These are phyloP conservation scores for Lottia scabra DNA, from an alignment of 2,888 invertebrate genomes.

Conservation along the genomic window DNA sequence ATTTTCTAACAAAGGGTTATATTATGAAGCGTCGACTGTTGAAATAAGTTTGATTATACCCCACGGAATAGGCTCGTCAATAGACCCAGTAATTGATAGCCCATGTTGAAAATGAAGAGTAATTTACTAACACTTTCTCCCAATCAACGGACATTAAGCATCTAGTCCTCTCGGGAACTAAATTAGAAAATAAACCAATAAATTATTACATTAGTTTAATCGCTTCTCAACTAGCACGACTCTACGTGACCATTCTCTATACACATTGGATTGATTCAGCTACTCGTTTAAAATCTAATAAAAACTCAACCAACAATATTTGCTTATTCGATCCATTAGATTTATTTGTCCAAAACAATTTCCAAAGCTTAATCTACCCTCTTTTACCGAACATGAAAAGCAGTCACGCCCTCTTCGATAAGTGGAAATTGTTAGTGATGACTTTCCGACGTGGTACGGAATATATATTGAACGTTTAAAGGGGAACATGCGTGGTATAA, in stretches of 20 bases:
- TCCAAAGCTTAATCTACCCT: background rate
- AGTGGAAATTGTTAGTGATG: no score
- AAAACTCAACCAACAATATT: conserved; percentile 3
- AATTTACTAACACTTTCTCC: background rate
- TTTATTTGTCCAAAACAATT: background rate
- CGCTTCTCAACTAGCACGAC: background rate
- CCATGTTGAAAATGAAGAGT: background rate
- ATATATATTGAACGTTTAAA: no score
- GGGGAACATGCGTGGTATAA: no score
- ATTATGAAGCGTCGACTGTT: no score
- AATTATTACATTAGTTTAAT: conserved; percentile 5
- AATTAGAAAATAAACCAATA: conserved; percentile 5
- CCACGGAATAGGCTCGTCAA: no score
- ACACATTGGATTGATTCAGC: background rate
- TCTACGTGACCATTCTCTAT: background rate
- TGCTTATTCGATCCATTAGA: conserved; percentile 7
- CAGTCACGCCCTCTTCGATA: background rate
- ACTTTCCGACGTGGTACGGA: no score
- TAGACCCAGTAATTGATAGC: background rate
- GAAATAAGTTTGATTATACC: no score
- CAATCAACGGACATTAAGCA: background rate
- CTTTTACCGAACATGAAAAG: background rate
- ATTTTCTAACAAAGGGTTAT: no score
- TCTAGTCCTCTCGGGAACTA: background rate
- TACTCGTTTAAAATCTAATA: background rate